Evolutionary conservation across 1,140 invertebrate genomes (phyloP), one percentile per base, ranked within the genome.

Genomic region (Temnothorax longispinosus): DNA sequence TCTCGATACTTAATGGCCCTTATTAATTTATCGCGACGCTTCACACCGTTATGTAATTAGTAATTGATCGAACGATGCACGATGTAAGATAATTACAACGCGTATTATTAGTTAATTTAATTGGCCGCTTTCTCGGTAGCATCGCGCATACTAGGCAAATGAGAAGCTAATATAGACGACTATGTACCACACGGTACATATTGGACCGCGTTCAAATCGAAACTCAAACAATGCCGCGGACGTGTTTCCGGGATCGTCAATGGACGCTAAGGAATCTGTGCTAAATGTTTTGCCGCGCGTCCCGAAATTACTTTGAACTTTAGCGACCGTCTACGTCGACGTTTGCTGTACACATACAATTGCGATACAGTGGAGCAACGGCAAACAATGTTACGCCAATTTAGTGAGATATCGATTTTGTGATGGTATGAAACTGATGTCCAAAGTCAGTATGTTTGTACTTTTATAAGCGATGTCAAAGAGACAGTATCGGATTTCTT

Each of bases 181-280:
- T 86, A 86, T 85, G 74, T 62, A 78, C 58, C 65, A 54, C 64
- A 71, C 69, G 69, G 69, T 84, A 84, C 80, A 74, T 69, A 89
- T 90, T 89, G 89, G 85, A 88, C 81, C 58, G 76, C 35, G 80
- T 89, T 90, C 89, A 90, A 89, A 76, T 85, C 80, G 78, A 87
- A 85, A 69, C 74, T 84, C 88, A 56, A 89, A 89, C 67, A 87
- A 62, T 60, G 58, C 41, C 21, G 38, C 67, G 75, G 58, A 86
- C 87, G 75, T 78, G 65, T 44, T 72, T 58, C 21, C 32, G 78
- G 50, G 67, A 80, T 75, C 81, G 64, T 77, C 74, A 87, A 64
- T 84, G 74, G 41, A 71, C n/a, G 38, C 74, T 32, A 41, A 18
- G 81, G 80, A 85, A 72, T 85, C 82, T 85, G 71, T 67, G 82